Evolutionary conservation across 2,888 invertebrate species (phyloP), one percentile per base, ranked within the genome.

Genomic region (Germaria angustata): DNA sequence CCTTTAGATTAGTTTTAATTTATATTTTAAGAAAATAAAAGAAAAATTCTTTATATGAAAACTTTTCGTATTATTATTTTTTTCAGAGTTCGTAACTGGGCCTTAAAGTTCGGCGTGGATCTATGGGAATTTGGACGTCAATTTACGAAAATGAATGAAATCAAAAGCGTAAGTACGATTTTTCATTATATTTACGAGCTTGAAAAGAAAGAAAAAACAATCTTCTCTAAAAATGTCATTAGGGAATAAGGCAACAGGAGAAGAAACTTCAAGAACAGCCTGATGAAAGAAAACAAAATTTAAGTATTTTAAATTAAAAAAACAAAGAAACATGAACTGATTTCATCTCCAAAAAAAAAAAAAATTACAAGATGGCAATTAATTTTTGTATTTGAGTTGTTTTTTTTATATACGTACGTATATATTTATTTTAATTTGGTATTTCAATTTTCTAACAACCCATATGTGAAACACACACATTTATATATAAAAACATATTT

Each of bases 11-110:
- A n/a, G n/a, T n/a, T n/a, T n/a, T n/a, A n/a, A n/a, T n/a, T n/a
- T n/a, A n/a, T n/a, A n/a, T n/a, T n/a, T n/a, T n/a, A n/a, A n/a
- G n/a, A n/a, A n/a, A n/a, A n/a, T n/a, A n/a, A n/a, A n/a, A n/a
- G n/a, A n/a, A n/a, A n/a, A n/a, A n/a, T n/a, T n/a, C n/a, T n/a
- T n/a, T n/a, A n/a, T n/a, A n/a, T 51, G n/a, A 32, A 8, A 2
- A 7, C 28, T 17, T 34, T 20, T 36, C n/a, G 20, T 24, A 2
- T 44, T 22, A 2, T 44, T 22, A n/a, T 82, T 66, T 79, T 75
- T 82, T 59, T 13, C 94, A 97, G 97, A 93, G 96, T 97, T 86
- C 95, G 96, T 91, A 97, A 97, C 91, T 97, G 97, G 97, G 97
- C 97, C 85, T 92, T 97, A 84, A 96, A 96, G 92, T 97, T 97